Evolutionary conservation across 2,113 vertebrate genomes (phyloP).

Genomic region (Siphamia tubifer): DNA sequence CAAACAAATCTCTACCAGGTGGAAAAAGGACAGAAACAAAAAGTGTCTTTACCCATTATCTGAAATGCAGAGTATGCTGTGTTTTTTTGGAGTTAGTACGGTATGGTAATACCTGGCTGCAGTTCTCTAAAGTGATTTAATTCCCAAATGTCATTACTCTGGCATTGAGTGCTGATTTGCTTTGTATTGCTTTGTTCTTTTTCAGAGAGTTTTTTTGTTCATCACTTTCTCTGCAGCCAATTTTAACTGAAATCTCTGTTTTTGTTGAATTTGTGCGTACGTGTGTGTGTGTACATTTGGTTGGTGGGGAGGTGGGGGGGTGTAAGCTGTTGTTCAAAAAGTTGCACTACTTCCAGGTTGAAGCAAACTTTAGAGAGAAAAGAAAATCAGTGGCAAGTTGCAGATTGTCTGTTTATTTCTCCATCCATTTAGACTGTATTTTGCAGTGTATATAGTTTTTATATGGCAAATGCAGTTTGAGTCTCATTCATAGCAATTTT

Average conservation of each 20-base stretch:
- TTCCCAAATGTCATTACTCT: slow-evolving; percentile 45
- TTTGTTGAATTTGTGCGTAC: too few species aligned
- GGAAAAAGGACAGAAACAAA: not conserved
- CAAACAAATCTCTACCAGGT: slow-evolving; percentile 6
- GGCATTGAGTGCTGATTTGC: slow-evolving; percentile 38
- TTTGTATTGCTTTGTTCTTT: slow-evolving; percentile 50
- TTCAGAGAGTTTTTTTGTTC: slow-evolving; percentile 16
- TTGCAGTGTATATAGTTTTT: not conserved
- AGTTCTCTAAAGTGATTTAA: slow-evolving; percentile 47
- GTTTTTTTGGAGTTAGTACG: slow-evolving; percentile 5
- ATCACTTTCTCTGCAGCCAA: slow-evolving; percentile 14
- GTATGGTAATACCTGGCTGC: slow-evolving; percentile 25
- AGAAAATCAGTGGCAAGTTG: not conserved
- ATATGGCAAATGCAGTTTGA: slow-evolving; percentile 2
- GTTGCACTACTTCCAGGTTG: not conserved
- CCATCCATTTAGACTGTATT: not conserved
- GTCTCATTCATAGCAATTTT: not conserved
- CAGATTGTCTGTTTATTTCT: not conserved
- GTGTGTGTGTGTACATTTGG: not conserved
- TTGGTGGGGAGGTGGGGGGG: not conserved
- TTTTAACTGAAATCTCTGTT: slow-evolving; percentile 14
- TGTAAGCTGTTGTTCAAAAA: slow-evolving; percentile 9
- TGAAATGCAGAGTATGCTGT: slow-evolving; percentile 21
- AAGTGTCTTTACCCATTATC: slow-evolving; percentile 1
- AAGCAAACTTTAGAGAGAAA: slow-evolving; percentile 1